Evolutionary conservation across 37 sponge, comb jelly and placozoan genomes (phyloP), one percentile per base, ranked within the genome.

Genomic region (Ephydatia muelleri): DNA sequence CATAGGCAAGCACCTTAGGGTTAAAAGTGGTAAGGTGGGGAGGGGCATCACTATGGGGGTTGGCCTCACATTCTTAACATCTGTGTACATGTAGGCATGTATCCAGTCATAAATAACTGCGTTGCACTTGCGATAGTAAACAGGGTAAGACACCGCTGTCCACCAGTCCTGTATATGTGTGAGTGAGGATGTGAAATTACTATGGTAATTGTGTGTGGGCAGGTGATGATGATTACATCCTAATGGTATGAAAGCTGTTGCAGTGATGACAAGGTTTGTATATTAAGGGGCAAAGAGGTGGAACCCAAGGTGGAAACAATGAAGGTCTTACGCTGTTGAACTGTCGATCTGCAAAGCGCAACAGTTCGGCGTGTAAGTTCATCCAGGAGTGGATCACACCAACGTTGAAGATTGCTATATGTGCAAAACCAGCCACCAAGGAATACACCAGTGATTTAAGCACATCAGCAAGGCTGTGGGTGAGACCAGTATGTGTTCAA

Each of bases 71-170:
- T 12, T 65, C 72, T 73, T 77, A 74, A 92, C 21, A 29, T 89
- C 90, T 36, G 47, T 70, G 78, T 86, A 95, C 67, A 95, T 32
- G 80, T 95, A 92, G 39, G 78, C 49, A 65, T 92, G 73, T 3
- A 90, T 70, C 85, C 84, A 95, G 67, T 95, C 93, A 79, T 95
- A 66, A 11, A 92, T 78, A 11, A 88, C 78, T 1, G 76, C 73
- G 68, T 95, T 95, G 93, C 96, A 95, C 81, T 73, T 90, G 22
- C 96, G 93, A 70, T 92, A 92, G 66, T 47, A 95, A 31, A 47
- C 70, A 14, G 82, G 37, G 22, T 66, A 92, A 27, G 68, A 37
- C 0, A 39, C 39, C 72, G 87, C 71, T 0, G 66, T 86, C 95
- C 95, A 43, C 43, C 43, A 43, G 43, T 43, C 43, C 43, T 43